A percentile compares a stretch with the other conserved stretches of the same genome.
These are phyloP conservation scores for Petrolisthes cinctipes DNA, from an alignment of 2,888 invertebrate genomes.

Conservation along the genomic window DNA sequence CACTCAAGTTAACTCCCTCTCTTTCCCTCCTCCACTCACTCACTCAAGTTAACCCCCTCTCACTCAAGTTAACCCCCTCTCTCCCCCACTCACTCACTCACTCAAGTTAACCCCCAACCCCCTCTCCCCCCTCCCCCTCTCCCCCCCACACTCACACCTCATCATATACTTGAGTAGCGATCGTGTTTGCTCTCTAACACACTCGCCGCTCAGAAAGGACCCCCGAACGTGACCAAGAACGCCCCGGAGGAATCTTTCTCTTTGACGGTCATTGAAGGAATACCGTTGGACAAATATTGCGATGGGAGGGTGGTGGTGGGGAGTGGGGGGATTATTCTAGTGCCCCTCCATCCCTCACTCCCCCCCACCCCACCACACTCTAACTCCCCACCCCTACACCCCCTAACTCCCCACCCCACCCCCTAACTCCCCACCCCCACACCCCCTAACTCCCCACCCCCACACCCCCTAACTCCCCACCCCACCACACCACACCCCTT, in stretches of 20 bases:
- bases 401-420: too few relatives aligned
- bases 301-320: not conserved
- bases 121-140: not conserved
- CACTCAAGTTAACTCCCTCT: too few relatives aligned
- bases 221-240: not conserved
- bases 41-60: not conserved
- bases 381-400: too few relatives aligned
- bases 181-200: slow-evolving; percentile 9
- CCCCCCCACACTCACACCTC: not conserved
- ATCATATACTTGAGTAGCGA: slow-evolving; percentile 32
- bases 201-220: slow-evolving; percentile 34
- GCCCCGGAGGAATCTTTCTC: not conserved
- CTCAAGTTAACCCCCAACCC: not conserved
- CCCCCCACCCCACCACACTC: too few relatives aligned
- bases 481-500: too few relatives aligned
- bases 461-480: too few relatives aligned
- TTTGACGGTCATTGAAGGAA: not conserved
- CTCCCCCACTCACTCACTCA: not conserved
- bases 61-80: not conserved
- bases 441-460: too few relatives aligned
- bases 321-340: too few relatives aligned
- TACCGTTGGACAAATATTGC: slow-evolving; percentile 47
- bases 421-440: too few relatives aligned
- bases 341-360: too few relatives aligned
- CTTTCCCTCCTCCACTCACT: not conserved